Evolutionary conservation across 2,888 invertebrate species (phyloP).

Genomic region (Rhamnusium bicolor): DNA sequence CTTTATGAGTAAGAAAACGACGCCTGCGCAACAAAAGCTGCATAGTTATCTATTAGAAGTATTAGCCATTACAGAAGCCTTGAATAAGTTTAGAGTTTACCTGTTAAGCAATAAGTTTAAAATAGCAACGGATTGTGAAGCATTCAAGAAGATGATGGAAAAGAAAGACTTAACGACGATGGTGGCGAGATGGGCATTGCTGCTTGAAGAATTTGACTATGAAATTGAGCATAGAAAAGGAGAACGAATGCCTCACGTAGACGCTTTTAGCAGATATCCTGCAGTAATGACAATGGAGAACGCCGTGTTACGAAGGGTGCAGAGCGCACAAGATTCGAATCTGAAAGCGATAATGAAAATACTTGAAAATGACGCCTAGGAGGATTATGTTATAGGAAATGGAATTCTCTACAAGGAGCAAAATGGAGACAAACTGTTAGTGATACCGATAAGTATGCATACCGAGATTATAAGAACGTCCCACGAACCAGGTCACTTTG

Average conservation of each 20-base stretch:
- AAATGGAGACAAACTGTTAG: conserved; percentile 42
- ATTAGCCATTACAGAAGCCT: conserved; percentile 55
- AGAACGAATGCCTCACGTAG: conserved; percentile 48
- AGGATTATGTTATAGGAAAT: conserved; percentile 31
- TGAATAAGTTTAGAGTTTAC: conserved; percentile 62
- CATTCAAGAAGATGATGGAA: conserved; percentile 59
- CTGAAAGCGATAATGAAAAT: conserved; percentile 27
- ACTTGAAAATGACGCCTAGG: conserved; percentile 28
- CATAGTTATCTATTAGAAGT: conserved; percentile 6
- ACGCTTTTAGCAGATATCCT: neutral
- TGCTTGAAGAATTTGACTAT: conserved; percentile 55
- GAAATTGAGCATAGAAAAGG: conserved; percentile 53
- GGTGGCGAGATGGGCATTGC: conserved; percentile 42
- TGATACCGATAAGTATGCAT: conserved; percentile 63
- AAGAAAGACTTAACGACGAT: conserved; percentile 56
- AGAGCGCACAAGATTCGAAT: neutral
- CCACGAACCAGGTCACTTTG: conserved; percentile 64
- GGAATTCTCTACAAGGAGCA: conserved; percentile 53
- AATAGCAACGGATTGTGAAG: conserved; percentile 59
- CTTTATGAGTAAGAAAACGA: conserved; percentile 50
- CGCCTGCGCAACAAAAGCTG: neutral
- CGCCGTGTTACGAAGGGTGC: neutral
- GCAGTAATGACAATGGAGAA: neutral
- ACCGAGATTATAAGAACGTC: conserved; percentile 60
- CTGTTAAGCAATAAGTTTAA: conserved; percentile 1